Evolutionary conservation across 2,888 invertebrate genomes (phyloP).

Genomic region (Tanytarsus gracilentus): DNA sequence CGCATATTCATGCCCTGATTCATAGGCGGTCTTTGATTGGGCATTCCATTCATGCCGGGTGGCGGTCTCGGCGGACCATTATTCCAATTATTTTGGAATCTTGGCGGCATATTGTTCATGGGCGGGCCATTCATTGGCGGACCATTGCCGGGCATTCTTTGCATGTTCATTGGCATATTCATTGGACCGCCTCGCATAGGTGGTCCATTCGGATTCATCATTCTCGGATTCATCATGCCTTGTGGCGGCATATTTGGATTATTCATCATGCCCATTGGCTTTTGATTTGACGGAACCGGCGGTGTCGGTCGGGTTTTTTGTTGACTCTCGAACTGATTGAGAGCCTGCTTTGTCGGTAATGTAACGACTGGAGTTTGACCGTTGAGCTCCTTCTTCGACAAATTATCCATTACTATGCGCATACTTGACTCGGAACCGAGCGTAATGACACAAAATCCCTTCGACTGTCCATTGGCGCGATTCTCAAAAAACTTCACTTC

Average conservation of each 20-base stretch:
- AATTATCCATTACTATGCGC: conserved; percentile 80
- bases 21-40: conserved; percentile 36
- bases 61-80: conserved; percentile 46
- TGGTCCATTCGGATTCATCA: conserved; percentile 52
- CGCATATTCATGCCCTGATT: no score
- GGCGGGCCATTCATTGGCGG: conserved; percentile 47
- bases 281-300: conserved; percentile 50
- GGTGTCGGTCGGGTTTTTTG: conserved; percentile 82
- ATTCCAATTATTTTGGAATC: conserved; percentile 43
- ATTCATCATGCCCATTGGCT: conserved; percentile 44
- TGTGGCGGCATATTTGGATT: conserved; percentile 46
- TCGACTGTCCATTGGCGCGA: conserved; percentile 95
- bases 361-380: conserved; percentile 93
- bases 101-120: conserved; percentile 48
- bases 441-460: conserved; percentile 94
- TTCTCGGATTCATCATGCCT: conserved; percentile 46
- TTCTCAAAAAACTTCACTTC: conserved; percentile 99
- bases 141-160: conserved; percentile 51
- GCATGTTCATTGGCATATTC: conserved; percentile 45
- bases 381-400: conserved; percentile 92
- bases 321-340: conserved; percentile 82
- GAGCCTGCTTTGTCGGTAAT: conserved; percentile 83
- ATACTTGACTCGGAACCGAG: conserved; percentile 88
- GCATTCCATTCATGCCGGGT: conserved; percentile 33
- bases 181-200: conserved; percentile 42